Conservation (phyloP, 2,888 invertebrate genomes). For the Tetranychus piercei region DNA sequence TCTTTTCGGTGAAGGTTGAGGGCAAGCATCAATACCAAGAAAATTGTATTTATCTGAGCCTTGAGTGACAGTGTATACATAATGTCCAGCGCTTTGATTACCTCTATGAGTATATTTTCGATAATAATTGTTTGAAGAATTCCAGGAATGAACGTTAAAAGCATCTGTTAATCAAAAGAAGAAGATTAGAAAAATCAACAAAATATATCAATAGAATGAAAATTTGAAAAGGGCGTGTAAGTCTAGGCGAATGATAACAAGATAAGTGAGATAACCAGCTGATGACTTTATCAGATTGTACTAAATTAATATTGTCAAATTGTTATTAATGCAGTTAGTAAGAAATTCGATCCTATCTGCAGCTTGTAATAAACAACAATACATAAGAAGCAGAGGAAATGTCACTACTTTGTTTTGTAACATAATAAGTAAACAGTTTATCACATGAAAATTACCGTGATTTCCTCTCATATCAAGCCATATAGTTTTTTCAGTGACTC, state of each 20-base stretch:
- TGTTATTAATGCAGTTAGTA: no score
- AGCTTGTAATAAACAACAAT: no score
- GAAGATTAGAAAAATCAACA: conserved; percentile 12
- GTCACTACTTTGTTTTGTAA: no score
- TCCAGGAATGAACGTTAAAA: conserved; percentile 48
- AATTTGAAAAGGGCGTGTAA: no score
- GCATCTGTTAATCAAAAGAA: conserved; percentile 48
- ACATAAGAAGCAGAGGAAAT: no score
- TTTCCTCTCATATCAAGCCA: conserved; percentile 83
- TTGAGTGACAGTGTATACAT: conserved; percentile 44
- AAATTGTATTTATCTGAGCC: conserved; percentile 53
- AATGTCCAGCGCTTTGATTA: conserved; percentile 46
- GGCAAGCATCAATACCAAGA: conserved; percentile 65
- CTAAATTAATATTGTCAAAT: no score
- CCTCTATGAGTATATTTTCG: conserved; percentile 62
- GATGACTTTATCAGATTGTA: no score
- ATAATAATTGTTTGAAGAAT: conserved; percentile 51
- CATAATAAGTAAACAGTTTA: no score
- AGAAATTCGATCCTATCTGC: no score
- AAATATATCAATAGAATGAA: no score
- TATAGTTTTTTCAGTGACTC: conserved; percentile 47
- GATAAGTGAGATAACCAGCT: no score
- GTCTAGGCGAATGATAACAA: no score
- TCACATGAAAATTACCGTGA: conserved; percentile 46
- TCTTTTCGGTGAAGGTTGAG: conserved; percentile 62